Percentiles rank a stretch among this genome's conserved stretches.
Evolutionary conservation across 2,888 invertebrate genomes (phyloP).

Genomic region (Drosophila mercatorum): DNA sequence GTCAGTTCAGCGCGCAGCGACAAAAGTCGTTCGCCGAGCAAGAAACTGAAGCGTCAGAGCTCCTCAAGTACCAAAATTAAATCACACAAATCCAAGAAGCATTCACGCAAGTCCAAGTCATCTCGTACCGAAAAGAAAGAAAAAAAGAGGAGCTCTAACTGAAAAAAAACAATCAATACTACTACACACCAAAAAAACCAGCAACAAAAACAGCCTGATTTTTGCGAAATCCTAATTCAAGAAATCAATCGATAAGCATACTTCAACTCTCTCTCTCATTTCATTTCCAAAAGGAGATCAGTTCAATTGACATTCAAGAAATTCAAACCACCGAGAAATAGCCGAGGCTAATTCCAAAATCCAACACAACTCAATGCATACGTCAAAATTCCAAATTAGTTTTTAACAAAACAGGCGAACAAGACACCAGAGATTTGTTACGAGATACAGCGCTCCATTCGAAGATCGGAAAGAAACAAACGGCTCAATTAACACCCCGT

Average conservation of each 20-base stretch:
- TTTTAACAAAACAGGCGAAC: slow-evolving; percentile 25
- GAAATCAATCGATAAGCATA: neutral
- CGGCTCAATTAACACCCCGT: slow-evolving; percentile 14
- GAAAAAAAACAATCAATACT: slow-evolving; percentile 9
- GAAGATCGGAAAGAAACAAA: slow-evolving; percentile 26
- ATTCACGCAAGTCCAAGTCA: slow-evolving; percentile 65
- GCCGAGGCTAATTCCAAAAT: neutral
- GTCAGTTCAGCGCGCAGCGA: slow-evolving; percentile 54
- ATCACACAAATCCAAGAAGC: slow-evolving; percentile 70
- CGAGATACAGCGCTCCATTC: slow-evolving; percentile 54
- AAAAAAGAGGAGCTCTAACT: slow-evolving; percentile 39
- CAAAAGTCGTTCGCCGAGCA: slow-evolving; percentile 54
- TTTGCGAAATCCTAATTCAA: slow-evolving; percentile 25
- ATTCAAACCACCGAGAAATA: neutral
- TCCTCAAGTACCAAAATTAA: slow-evolving; percentile 51
- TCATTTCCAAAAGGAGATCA: slow-evolving; percentile 29
- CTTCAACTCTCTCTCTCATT: neutral
- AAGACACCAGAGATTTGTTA: slow-evolving; percentile 19
- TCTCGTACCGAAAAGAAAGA: slow-evolving; percentile 54
- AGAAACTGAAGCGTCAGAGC: slow-evolving; percentile 63
- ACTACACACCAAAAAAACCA: neutral
- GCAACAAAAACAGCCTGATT: slow-evolving; percentile 20
- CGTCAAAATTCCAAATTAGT: slow-evolving; percentile 44
- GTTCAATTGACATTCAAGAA: slow-evolving; percentile 15
- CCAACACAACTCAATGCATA: neutral